Evolutionary conservation across 2,888 invertebrate genomes (phyloP).

Genomic region (Pasiphila rectangulata): DNA sequence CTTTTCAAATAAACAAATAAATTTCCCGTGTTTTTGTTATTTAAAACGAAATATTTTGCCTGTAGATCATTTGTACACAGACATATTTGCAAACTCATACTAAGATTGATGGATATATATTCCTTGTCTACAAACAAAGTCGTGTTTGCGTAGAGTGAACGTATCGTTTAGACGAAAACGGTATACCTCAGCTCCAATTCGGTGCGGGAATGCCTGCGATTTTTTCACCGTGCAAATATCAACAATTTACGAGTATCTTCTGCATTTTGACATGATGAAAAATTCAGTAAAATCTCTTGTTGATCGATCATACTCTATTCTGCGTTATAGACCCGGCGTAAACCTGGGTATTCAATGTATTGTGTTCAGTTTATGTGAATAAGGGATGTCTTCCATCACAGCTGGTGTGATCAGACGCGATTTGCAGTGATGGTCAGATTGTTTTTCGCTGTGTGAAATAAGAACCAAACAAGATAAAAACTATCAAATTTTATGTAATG

Average conservation of each 20-base stretch:
- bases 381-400: slow-evolving; percentile 14
- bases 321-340: slow-evolving; percentile 41
- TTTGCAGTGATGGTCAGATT: no score
- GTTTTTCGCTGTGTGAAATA: no score
- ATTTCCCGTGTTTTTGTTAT: no score
- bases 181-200: slow-evolving; percentile 29
- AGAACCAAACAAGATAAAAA: no score
- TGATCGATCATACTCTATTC: slow-evolving; percentile 40
- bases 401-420: not conserved
- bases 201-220: slow-evolving; percentile 36
- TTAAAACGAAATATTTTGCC: no score
- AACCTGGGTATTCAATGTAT: slow-evolving; percentile 49
- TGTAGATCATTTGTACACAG: no score
- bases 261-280: slow-evolving; percentile 43
- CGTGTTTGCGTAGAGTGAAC: slow-evolving; percentile 20
- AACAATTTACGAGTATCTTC: slow-evolving; percentile 51
- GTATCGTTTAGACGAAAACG: slow-evolving; percentile 25
- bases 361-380: slow-evolving; percentile 31
- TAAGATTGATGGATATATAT: not conserved
- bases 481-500: no score
- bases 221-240: slow-evolving; percentile 43
- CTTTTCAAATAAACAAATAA: no score
- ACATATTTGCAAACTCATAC: no score
- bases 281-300: slow-evolving; percentile 39
- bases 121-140: slow-evolving; percentile 1